Base-by-base conservation (phyloP, 2,113 vertebrate species). In the Castor canadensis region DNA sequence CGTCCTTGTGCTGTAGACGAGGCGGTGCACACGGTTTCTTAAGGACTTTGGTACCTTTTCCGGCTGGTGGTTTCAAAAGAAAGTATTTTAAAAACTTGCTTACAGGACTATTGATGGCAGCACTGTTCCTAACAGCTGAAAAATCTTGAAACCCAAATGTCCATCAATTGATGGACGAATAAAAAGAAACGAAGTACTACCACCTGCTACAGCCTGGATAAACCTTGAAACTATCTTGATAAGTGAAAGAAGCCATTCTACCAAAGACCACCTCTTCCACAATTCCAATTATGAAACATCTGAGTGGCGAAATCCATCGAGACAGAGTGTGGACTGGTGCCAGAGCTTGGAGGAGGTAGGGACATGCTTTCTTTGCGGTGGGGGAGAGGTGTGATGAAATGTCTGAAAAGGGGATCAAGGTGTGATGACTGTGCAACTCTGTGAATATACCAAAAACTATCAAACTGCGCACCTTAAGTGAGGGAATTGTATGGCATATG, bases 11-110 rank as follows among this genome's bases (percentile, higher is more conserved):
- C 35, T 47, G 43, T 11, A 13, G 75, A 20, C 13, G 5, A 73
- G 91, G 22, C 0, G 1, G 10, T 1, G 9, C 6, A 1, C 7
- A 16, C 1, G n/a, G 38, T 24, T 40, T 32, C 56, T 62, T 60
- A 62, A 73, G 76, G 56, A 45, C 22, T 4, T 45, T 20, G 1
- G 16, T 16, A 35, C 30, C 22, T 52, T 66, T 43, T 40, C 22
- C 7, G 15, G 40, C 66, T 73, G 54, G 3, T 12, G 52, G 62
- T 28, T 43, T n/a, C 56, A 64, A 75, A 64, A 64, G n/a, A 73
- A 73, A 30, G 7, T 56, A 8, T 30, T 64, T 82, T 60, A 26
- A 60, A 79, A 81, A 26, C 17, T 17, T 24, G 52, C 62, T 67
- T 56, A 45, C 3, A 73, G n/a, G 22, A n/a, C 35, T 58, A 30